Evolutionary conservation across 2,888 invertebrate species (phyloP).

Genomic region (Torymus texanus): DNA sequence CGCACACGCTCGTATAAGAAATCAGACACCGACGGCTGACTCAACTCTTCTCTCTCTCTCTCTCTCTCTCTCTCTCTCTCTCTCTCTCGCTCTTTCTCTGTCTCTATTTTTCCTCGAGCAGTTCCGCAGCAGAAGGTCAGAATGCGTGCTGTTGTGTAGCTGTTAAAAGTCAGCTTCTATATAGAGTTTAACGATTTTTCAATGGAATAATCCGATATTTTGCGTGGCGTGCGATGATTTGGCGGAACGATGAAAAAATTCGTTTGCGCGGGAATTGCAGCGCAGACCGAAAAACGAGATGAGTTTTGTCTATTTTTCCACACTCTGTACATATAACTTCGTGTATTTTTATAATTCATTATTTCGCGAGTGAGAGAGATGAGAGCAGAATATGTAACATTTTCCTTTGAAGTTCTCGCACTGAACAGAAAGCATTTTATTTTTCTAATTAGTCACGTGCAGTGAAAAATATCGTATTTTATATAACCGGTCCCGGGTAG

Average conservation of each 20-base stretch:
- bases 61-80: neutral
- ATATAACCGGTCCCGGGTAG: neutral
- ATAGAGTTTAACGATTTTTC: no score
- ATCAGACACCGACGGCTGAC: slow-evolving; percentile 4
- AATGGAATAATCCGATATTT: no score
- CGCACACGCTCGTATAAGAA: neutral
- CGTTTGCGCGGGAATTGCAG: no score
- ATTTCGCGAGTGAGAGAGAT: neutral
- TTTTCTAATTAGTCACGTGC: neutral
- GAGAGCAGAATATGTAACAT: neutral
- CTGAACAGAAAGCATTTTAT: neutral
- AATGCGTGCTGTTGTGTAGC: no score
- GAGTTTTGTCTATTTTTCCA: no score
- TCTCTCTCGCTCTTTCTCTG: neutral
- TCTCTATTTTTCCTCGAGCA: no score
- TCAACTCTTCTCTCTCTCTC: slow-evolving; percentile 1
- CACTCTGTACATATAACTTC: neutral
- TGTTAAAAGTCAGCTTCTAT: no score
- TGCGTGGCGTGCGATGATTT: no score
- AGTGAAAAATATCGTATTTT: slow-evolving; percentile 3
- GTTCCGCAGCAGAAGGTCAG: no score
- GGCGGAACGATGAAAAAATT: no score
- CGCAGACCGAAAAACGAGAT: no score
- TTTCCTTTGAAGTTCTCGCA: slow-evolving; percentile 5
- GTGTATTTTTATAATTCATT: neutral